phyloP scores from a whole-genome alignment of 2,113 vertebrate genomes.

The Megaleporinus macrocephalus region DNA sequence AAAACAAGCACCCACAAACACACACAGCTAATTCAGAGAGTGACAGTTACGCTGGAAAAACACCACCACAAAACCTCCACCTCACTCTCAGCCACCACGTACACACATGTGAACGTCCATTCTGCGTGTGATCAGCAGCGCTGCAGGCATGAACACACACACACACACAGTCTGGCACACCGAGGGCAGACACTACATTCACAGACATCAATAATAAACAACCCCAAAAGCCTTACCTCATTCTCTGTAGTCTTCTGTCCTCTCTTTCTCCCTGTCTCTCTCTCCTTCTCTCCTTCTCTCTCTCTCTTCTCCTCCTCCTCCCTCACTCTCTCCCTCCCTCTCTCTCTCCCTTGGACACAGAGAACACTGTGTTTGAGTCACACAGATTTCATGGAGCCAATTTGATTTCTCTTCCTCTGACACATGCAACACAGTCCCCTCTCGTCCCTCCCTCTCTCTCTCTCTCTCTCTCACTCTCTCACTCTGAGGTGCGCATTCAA shows the following conservation, averaged over 20 bases:
- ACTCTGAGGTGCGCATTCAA: conserved; percentile 34
- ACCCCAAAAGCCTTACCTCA: conserved; percentile 68
- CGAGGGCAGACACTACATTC: conserved; percentile 58
- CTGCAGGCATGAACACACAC: conserved; percentile 19
- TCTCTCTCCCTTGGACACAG: conserved; percentile 48
- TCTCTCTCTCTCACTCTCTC: conserved; percentile 42
- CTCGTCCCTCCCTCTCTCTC: conserved; percentile 43
- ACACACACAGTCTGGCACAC: conserved; percentile 29
- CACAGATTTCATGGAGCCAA: conserved; percentile 74
- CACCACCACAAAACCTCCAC: conserved; percentile 28
- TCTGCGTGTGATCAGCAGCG: conserved; percentile 22
- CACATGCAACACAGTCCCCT: conserved; percentile 68
- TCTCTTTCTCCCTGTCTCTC: conserved; percentile 47
- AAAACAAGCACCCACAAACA: conserved; percentile 10
- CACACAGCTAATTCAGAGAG: conserved; percentile 45
- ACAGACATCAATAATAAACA: conserved; percentile 62
- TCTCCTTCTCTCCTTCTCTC: conserved; percentile 51
- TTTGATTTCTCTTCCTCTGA: conserved; percentile 63
- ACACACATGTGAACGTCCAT: conserved; percentile 37
- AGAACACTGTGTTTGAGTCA: conserved; percentile 74
- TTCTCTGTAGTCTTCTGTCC: conserved; percentile 64
- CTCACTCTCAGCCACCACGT: conserved; percentile 39
- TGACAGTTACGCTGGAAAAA: conserved; percentile 40
- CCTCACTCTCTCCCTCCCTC: conserved; percentile 58
- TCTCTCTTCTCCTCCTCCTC: conserved; percentile 54